A percentile compares a stretch with the other conserved stretches of the same genome.
phyloP scores from a whole-genome alignment of 2,888 invertebrate species.

The Cephus pygmeus region DNA sequence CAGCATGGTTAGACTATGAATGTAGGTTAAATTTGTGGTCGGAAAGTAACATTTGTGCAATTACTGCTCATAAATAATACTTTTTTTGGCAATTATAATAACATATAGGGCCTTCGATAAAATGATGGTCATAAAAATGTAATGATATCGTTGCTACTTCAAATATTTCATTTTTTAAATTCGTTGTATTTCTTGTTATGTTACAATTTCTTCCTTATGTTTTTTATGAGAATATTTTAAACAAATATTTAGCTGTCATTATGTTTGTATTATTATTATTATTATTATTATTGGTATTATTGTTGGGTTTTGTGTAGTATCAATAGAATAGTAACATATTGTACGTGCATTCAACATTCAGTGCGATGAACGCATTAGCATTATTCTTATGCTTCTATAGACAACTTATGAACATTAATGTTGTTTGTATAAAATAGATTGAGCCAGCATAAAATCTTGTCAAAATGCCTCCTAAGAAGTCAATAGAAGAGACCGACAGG shows the following conservation, averaged over 20 bases:
- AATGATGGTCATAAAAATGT: not conserved
- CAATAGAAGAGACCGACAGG: constrained; percentile 88
- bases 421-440: not conserved
- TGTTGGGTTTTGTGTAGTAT: not conserved
- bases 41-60: not conserved
- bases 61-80: not conserved
- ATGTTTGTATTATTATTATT: too few relatives aligned
- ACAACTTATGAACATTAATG: not conserved
- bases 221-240: not conserved
- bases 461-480: constrained; percentile 78
- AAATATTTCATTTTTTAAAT: not conserved
- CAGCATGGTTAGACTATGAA: constrained; percentile 26
- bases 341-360: not conserved
- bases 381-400: constrained; percentile 16
- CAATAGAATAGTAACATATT: not conserved
- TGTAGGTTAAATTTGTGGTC: constrained; percentile 31
- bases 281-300: not conserved
- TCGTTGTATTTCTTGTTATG: not conserved
- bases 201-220: not conserved
- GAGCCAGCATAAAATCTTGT: constrained; percentile 18
- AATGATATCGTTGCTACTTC: not conserved
- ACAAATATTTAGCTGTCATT: too few relatives aligned
- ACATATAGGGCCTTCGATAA: not conserved
- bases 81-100: not conserved
- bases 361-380: not conserved